Evolutionary conservation across 2,888 invertebrate genomes (phyloP), one percentile per base, ranked within the genome.

Genomic region (Sycophila texana): DNA sequence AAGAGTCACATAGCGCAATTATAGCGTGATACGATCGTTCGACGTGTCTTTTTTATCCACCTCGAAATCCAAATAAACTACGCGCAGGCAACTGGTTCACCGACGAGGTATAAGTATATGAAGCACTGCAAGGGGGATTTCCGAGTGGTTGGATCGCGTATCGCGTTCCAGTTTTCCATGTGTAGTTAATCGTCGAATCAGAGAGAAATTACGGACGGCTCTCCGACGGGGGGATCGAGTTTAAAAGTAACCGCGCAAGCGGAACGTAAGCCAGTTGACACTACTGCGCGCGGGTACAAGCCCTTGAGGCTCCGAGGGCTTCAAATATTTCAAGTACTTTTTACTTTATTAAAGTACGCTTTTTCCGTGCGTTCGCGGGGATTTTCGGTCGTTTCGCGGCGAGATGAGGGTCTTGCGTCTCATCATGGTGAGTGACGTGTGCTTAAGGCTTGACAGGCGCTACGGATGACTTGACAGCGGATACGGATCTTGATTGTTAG

Each of bases 401-500:
- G 83, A 83, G 75, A 88, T 88, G 88, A 88, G 81, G 84, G 84
- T 87, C 84, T 82, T 84, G 81, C 85, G 83, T 82, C 82, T 88
- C 51, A 77, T 86, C 83, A 85, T 83, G 87, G 88, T 88, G 86
- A 88, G 88, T 86, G 85, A 39, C 39, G 30, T 53, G 61, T 49
- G 70, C 18, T 58, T 10, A 53, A 53, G 39, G 61, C 22, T 26
- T 60, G 26, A 60, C 16, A 26, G 26, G 13, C 60, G 20, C 4
- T 26, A 26, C 26, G 26, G 26, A 26, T 26, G 26, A 26, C 7
- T 13, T 60, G 4, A n/a, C n/a, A n/a, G n/a, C 26, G 26, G 26
- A 26, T 26, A 26, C 26, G 26, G 26, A 26, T 26, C 26, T 26
- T 26, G 2, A 60, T 14, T 13, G 12, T 26, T 51, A 2, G 12